Percentiles rank a stretch among this genome's conserved stretches.
These are phyloP conservation scores for Periphyllus acericola DNA, from an alignment of 2,888 invertebrate species.

Conservation along the genomic window DNA sequence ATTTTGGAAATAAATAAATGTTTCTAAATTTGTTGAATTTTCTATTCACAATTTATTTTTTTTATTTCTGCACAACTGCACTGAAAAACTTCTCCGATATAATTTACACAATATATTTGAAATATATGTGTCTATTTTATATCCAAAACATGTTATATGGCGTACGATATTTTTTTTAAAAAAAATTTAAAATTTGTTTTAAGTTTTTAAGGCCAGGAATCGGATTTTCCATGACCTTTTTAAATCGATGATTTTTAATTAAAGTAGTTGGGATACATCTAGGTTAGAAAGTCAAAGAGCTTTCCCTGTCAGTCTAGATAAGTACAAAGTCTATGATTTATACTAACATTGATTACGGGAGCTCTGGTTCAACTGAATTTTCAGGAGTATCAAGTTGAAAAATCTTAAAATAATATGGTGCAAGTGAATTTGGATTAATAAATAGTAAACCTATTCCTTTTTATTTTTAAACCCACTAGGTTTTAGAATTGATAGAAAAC, in stretches of 20 bases:
- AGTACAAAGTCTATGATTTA: background rate
- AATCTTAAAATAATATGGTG: no score
- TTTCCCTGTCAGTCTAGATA: conserved; percentile 2
- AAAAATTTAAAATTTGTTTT: no score
- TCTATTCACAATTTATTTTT: background rate
- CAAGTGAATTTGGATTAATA: no score
- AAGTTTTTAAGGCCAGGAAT: no score
- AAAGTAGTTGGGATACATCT: background rate
- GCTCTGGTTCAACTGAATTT: background rate
- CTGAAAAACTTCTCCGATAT: background rate
- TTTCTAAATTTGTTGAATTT: background rate
- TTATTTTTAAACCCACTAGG: no score
- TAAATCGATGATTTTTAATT: no score
- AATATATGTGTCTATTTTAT: background rate
- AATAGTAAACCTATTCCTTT: no score
- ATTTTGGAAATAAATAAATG: background rate
- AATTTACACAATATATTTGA: background rate
- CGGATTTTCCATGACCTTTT: no score
- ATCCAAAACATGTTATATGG: background rate
- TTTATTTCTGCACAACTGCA: background rate
- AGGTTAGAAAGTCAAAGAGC: background rate
- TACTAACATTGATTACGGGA: background rate
- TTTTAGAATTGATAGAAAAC: no score
- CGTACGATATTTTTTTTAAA: no score
- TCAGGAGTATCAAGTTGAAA: background rate